A percentile compares a stretch with the other conserved stretches of the same genome.
Evolutionary conservation across 2,113 vertebrate genomes (phyloP).

Genomic region (Cairina moschata): DNA sequence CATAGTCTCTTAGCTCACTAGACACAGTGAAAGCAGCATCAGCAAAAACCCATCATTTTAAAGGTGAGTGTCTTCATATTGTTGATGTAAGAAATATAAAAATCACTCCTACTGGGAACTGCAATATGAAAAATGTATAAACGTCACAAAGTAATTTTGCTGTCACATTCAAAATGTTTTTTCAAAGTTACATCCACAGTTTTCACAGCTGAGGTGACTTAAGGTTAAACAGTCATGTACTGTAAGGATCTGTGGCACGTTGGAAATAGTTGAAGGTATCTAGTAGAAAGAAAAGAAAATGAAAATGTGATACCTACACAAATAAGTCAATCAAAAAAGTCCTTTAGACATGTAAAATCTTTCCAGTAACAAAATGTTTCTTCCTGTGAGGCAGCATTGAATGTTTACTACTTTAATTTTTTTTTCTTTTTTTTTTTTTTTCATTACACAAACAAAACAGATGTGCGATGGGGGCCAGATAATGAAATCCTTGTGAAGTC

Average conservation of each 20-base stretch:
- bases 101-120: slow-evolving; percentile 72
- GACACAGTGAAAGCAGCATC: slow-evolving; percentile 58
- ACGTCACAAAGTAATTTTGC: slow-evolving; percentile 76
- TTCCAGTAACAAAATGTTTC: neutral
- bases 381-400: neutral
- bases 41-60: slow-evolving; percentile 70
- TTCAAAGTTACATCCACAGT: slow-evolving; percentile 58
- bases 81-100: slow-evolving; percentile 64
- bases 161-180: slow-evolving; percentile 78
- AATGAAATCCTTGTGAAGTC: neutral
- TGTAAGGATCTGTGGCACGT: slow-evolving; percentile 7
- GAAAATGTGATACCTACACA: neutral
- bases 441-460: neutral
- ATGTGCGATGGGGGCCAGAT: rapidly evolving
- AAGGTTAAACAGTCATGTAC: slow-evolving; percentile 62
- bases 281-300: neutral
- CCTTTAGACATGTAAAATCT: neutral
- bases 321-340: neutral
- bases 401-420: neutral
- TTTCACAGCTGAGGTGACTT: slow-evolving; percentile 70
- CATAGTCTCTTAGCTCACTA: slow-evolving; percentile 66
- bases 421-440: too few species aligned
- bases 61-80: slow-evolving; percentile 60
- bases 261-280: slow-evolving; percentile 15
- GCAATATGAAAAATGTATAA: slow-evolving; percentile 80